phyloP scores from a whole-genome alignment of 2,113 vertebrate genomes.

The Xenopus tropicalis region UCB_Xtro_10.0 CM004450.2:21765501-21766000 shows the following conservation, averaged over 20 bases:
- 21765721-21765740: slow-evolving; percentile 6
- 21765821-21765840: no score
- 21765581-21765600: slow-evolving; percentile 44
- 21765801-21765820: no score
- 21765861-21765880: no score
- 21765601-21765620: slow-evolving; percentile 45
- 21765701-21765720: background rate
- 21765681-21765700: slow-evolving; percentile 3
- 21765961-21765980: slow-evolving; percentile 11
- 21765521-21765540: slow-evolving; percentile 41
- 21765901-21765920: background rate
- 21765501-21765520: slow-evolving; percentile 42
- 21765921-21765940: slow-evolving; percentile 33
- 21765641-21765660: slow-evolving; percentile 39
- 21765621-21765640: slow-evolving; percentile 31
- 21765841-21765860: no score
- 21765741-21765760: slow-evolving; percentile 16
- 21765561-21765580: no score
- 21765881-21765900: no score
- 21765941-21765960: slow-evolving; percentile 42
- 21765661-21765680: slow-evolving; percentile 60
- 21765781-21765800: no score
- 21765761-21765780: background rate
- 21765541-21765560: slow-evolving; percentile 31
- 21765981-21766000: slow-evolving; percentile 27